Conservation (phyloP, 2,888 invertebrate genomes). For the Plutella xylostella region DNA sequence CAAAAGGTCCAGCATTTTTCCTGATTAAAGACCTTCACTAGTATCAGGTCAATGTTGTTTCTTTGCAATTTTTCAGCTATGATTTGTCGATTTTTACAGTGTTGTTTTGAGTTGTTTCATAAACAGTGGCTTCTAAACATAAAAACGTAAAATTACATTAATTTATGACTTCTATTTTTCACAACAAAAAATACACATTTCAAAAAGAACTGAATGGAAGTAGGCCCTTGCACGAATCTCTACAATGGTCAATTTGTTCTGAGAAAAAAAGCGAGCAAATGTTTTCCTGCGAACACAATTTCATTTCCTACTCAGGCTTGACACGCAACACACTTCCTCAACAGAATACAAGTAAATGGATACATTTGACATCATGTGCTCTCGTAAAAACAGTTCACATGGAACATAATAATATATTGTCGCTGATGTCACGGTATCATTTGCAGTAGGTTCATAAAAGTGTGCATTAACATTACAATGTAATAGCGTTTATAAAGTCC, state of each 20-base stretch:
- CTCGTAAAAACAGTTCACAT: too few relatives aligned
- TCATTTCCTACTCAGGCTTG: neutral
- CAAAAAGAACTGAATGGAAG: too few relatives aligned
- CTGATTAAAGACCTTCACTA: neutral
- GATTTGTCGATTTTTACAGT: neutral
- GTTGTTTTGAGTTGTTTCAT: neutral
- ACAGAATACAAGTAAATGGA: neutral
- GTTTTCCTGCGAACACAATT: neutral
- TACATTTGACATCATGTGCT: too few relatives aligned
- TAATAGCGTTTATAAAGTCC: conserved; percentile 44
- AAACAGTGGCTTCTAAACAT: neutral
- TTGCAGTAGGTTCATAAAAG: too few relatives aligned
- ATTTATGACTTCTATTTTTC: neutral
- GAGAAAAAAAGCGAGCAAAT: neutral
- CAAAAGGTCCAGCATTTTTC: conserved; percentile 1
- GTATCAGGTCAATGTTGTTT: neutral
- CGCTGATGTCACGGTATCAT: too few relatives aligned
- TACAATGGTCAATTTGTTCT: neutral
- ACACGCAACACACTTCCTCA: conserved; percentile 12
- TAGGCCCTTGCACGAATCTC: neutral
- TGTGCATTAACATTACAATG: conserved; percentile 28
- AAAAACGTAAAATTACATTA: neutral
- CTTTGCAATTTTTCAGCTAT: neutral
- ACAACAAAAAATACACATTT: neutral
- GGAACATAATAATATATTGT: too few relatives aligned